Percentiles rank a stretch among this genome's conserved stretches.
These are phyloP conservation scores for Halichoeres trimaculatus DNA, from an alignment of 2,113 vertebrate species.

Conservation along the genomic window DNA sequence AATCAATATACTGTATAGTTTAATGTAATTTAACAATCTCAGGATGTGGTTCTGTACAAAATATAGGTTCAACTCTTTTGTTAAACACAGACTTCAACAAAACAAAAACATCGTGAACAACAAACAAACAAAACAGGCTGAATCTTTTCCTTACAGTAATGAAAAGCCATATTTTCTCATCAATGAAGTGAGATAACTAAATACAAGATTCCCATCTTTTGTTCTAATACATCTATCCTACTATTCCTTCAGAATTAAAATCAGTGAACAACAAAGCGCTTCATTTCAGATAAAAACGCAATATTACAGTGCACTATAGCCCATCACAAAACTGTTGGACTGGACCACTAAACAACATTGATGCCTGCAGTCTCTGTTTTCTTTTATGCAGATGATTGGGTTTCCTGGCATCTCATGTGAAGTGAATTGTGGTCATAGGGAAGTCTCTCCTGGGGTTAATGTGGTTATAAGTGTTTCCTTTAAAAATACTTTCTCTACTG, in stretches of 20 bases:
- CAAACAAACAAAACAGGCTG: no score
- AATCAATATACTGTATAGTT: no score
- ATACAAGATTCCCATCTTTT: no score
- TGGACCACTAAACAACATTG: conserved; percentile 19
- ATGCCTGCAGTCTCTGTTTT: conserved; percentile 27
- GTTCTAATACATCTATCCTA: no score
- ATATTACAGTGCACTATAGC: conserved; percentile 8
- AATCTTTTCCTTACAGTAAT: no score
- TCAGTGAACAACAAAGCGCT: conserved; percentile 15
- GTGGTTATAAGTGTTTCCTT: conserved; percentile 29
- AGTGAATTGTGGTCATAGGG: conserved; percentile 19
- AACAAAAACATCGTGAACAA: no score
- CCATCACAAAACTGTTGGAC: conserved; percentile 15
- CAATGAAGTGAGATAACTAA: not conserved
- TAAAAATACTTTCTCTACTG: conserved; percentile 31
- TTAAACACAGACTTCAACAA: no score
- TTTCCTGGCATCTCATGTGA: conserved; percentile 5
- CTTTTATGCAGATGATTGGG: conserved; percentile 18
- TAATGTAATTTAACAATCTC: no score
- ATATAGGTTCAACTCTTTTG: no score
- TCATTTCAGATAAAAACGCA: conserved; percentile 36
- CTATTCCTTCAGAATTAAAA: no score
- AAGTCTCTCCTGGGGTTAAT: conserved; percentile 28
- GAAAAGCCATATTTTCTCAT: conserved; percentile 26
- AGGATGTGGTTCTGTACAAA: no score